Evolutionary conservation across 1,140 invertebrate genomes (phyloP).

Genomic region (Atta cephalotes): DNA sequence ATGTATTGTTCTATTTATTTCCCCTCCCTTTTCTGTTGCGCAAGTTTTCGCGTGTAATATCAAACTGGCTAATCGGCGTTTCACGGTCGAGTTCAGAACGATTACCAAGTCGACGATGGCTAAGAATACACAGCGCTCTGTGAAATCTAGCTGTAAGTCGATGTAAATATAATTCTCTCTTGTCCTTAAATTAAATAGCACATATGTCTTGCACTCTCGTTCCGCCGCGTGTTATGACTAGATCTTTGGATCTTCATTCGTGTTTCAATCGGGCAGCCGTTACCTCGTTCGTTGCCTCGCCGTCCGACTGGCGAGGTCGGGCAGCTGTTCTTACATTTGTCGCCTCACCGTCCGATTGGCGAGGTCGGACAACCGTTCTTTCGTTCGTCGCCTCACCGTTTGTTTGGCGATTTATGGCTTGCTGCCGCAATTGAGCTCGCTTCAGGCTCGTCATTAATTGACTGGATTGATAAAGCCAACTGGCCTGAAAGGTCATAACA

Average conservation of each 20-base stretch:
- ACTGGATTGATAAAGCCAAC: slow-evolving; percentile 94
- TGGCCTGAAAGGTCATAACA: slow-evolving; percentile 87
- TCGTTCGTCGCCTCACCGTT: slow-evolving; percentile 60
- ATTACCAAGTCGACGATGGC: not conserved
- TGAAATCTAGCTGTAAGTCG: slow-evolving; percentile 34
- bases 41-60: slow-evolving; percentile 17
- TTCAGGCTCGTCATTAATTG: slow-evolving; percentile 94
- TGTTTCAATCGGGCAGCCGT: slow-evolving; percentile 51
- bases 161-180: slow-evolving; percentile 42
- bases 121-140: slow-evolving; percentile 5
- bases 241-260: slow-evolving; percentile 60
- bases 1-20: slow-evolving; percentile 11
- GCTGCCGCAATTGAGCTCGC: slow-evolving; percentile 91
- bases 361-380: not conserved
- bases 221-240: slow-evolving; percentile 59
- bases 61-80: slow-evolving; percentile 33
- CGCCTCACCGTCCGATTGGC: slow-evolving; percentile 61
- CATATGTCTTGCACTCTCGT: slow-evolving; percentile 19
- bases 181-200: slow-evolving; percentile 45
- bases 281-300: slow-evolving; percentile 55
- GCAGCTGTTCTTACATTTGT: slow-evolving; percentile 38
- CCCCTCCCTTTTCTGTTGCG: not conserved
- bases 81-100: slow-evolving; percentile 9
- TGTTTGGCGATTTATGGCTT: slow-evolving; percentile 80
- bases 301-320: slow-evolving; percentile 58